Evolutionary conservation across 1,140 invertebrate genomes (phyloP).

Genomic region (Ceratosolen fusciceps): DNA sequence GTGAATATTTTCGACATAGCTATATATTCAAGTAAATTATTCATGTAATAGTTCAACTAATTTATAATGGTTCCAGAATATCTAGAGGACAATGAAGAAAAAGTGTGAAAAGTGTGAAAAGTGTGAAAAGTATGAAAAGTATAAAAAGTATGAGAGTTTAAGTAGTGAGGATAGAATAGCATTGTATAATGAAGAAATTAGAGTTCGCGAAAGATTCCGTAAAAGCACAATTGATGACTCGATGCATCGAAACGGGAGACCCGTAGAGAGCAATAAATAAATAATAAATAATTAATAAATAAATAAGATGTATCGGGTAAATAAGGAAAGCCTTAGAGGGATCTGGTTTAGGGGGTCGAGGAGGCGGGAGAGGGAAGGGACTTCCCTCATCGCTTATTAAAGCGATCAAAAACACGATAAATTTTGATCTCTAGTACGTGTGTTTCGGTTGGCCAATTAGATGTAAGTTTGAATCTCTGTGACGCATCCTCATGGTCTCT

Average conservation of each 20-base stretch:
- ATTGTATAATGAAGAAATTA: not conserved
- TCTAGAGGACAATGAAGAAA: no score
- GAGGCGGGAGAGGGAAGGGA: not conserved
- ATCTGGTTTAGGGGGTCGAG: not conserved
- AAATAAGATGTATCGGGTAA: not conserved
- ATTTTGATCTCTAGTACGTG: constrained; percentile 15
- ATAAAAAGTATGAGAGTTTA: not conserved
- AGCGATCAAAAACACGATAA: constrained; percentile 28
- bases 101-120: no score
- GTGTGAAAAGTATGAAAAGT: not conserved
- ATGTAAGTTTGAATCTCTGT: constrained; percentile 6
- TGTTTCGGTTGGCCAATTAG: constrained; percentile 24
- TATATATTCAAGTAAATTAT: no score
- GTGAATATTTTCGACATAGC: no score
- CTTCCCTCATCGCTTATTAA: constrained; percentile 22
- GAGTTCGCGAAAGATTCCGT: no score
- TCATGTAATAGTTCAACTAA: no score
- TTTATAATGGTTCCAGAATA: no score
- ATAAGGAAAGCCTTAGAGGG: not conserved
- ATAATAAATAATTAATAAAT: no score
- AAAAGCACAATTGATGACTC: no score
- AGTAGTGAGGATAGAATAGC: not conserved
- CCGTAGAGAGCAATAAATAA: not conserved
- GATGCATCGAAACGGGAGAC: no score
- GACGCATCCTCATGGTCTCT: not conserved